Conservation (phyloP, 2,797 vertebrate species). For the Telmatherina bonti region DNA sequence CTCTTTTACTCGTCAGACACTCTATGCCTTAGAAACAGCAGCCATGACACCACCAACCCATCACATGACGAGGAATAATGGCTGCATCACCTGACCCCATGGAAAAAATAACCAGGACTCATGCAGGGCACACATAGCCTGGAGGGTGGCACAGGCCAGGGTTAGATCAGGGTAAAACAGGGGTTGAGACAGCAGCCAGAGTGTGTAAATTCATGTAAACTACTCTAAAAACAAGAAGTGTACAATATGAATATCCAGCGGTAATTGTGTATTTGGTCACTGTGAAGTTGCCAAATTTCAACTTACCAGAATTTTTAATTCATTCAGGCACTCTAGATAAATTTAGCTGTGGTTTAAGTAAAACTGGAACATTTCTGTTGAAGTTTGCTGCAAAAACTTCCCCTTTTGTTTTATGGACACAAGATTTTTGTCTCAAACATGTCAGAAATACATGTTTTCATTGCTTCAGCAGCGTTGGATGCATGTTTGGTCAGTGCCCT, state of each 20-base stretch:
- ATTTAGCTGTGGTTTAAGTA: constrained; percentile 1
- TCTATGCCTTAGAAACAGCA: constrained; percentile 52
- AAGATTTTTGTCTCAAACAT: too few relatives aligned
- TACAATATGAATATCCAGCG: background rate
- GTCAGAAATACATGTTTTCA: too few relatives aligned
- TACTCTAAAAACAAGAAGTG: background rate
- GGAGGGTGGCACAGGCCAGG: background rate
- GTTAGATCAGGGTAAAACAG: constrained; percentile 2
- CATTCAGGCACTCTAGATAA: background rate
- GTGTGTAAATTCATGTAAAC: background rate
- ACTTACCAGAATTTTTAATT: background rate
- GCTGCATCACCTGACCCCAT: constrained; percentile 50
- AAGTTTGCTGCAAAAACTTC: background rate
- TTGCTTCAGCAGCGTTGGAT: background rate
- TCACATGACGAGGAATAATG: constrained; percentile 57
- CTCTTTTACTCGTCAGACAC: constrained; percentile 40
- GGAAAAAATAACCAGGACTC: constrained; percentile 53
- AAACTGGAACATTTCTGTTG: constrained; percentile 5
- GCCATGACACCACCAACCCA: constrained; percentile 42
- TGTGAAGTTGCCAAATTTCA: background rate
- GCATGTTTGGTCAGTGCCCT: background rate
- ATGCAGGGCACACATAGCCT: constrained; percentile 1
- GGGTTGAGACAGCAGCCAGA: background rate
- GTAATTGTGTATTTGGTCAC: background rate
- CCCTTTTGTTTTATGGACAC: too few relatives aligned